phyloP scores from a whole-genome alignment of 2,113 vertebrate genomes.

The Oryzias woworae region DNA sequence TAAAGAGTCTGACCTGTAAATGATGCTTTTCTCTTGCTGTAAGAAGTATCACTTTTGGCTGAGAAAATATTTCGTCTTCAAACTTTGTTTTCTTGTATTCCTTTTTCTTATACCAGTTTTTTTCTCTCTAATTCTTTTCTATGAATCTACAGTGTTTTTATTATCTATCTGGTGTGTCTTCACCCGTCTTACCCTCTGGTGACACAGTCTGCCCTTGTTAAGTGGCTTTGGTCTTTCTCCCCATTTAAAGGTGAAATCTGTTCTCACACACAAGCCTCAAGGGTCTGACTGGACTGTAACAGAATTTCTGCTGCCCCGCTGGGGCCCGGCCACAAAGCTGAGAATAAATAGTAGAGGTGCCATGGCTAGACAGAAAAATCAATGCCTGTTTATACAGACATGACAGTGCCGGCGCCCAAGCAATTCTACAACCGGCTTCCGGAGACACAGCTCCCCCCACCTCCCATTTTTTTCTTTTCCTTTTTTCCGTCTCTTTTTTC shows the following conservation, averaged over 20 bases:
- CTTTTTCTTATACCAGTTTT: not conserved
- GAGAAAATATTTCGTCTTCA: not conserved
- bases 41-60: not conserved
- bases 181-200: slow-evolving; percentile 72
- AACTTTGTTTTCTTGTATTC: not conserved
- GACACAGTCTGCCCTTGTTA: slow-evolving; percentile 91
- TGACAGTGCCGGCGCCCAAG: slow-evolving; percentile 85
- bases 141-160: slow-evolving; percentile 35
- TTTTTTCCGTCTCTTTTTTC: slow-evolving; percentile 30
- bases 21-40: not conserved
- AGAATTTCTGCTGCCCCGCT: slow-evolving; percentile 98
- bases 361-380: slow-evolving; percentile 99
- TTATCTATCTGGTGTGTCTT: slow-evolving; percentile 66
- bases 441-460: slow-evolving; percentile 44
- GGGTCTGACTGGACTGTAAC: slow-evolving; percentile 94
- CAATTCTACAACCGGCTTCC: slow-evolving; percentile 70
- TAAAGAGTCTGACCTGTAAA: too few species aligned
- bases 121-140: slow-evolving; percentile 24
- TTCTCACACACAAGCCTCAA: slow-evolving; percentile 97
- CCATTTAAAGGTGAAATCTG: slow-evolving; percentile 98
- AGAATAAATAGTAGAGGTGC: slow-evolving; percentile 99
- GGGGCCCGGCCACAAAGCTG: slow-evolving; percentile 97
- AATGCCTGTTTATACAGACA: slow-evolving; percentile 99
- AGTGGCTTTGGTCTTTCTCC: slow-evolving; percentile 83
- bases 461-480: slow-evolving; percentile 3